A percentile compares a stretch with the other conserved stretches of the same genome.
Evolutionary conservation across 2,888 invertebrate species (phyloP).

Genomic region (Epinotia demarniana): DNA sequence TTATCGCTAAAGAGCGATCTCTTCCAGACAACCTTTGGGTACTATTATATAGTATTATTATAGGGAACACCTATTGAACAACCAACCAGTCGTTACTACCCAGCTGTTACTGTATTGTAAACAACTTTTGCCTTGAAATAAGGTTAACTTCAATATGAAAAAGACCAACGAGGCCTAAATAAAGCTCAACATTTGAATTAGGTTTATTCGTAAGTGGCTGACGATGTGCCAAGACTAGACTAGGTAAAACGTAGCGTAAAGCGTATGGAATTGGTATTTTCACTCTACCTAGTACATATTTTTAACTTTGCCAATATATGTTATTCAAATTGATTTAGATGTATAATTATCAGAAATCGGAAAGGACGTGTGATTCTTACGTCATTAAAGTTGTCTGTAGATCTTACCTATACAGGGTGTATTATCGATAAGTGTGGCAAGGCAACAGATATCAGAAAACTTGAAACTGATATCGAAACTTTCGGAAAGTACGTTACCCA

Average conservation of each 20-base stretch:
- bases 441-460: no score
- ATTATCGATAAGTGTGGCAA: no score
- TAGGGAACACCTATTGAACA: neutral
- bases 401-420: no score
- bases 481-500: no score
- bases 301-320: neutral
- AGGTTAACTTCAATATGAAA: neutral
- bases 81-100: neutral
- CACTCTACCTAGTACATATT: neutral
- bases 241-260: slow-evolving; percentile 19
- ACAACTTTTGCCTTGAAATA: neutral
- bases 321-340: neutral
- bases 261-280: slow-evolving; percentile 12
- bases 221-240: slow-evolving; percentile 31
- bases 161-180: neutral
- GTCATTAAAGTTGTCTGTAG: neutral
- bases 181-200: slow-evolving; percentile 16
- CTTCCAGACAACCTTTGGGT: no score
- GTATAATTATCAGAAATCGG: slow-evolving; percentile 2
- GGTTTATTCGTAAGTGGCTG: neutral
- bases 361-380: neutral
- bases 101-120: neutral
- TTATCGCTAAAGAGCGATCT: no score
- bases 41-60: no score
- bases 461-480: no score